A percentile compares a stretch with the other conserved stretches of the same genome.
Evolutionary conservation across 2,888 invertebrate species (phyloP).

Genomic region (Molorchus minor): DNA sequence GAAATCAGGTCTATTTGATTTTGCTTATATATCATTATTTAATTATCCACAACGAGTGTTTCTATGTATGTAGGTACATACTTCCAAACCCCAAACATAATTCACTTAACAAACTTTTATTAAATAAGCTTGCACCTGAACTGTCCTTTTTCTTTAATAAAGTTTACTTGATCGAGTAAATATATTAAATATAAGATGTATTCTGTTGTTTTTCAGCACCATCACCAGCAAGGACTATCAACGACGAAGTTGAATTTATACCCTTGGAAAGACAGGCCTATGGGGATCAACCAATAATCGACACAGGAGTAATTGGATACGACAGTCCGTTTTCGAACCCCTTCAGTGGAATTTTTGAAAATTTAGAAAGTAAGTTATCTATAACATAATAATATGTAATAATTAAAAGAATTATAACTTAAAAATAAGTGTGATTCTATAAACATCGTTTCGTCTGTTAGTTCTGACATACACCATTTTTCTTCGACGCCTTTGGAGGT

Average conservation of each 20-base stretch:
- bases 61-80: not conserved
- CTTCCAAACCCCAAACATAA: not conserved
- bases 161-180: too few species aligned
- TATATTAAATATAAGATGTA: too few species aligned
- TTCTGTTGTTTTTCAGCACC: constrained; percentile 36
- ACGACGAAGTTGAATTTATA: constrained; percentile 46
- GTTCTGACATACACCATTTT: too few species aligned
- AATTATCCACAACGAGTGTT: too few species aligned
- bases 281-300: constrained; percentile 51
- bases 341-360: constrained; percentile 49
- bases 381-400: not conserved
- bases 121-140: too few species aligned
- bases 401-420: too few species aligned
- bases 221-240: constrained; percentile 31
- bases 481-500: too few species aligned
- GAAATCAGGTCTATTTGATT: too few species aligned
- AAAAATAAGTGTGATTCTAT: too few species aligned
- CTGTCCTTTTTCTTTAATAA: too few species aligned
- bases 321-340: constrained; percentile 44
- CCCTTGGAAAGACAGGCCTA: constrained; percentile 32
- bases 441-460: too few species aligned
- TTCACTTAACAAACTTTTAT: not conserved
- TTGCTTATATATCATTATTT: too few species aligned
- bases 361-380: constrained; percentile 48
- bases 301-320: constrained; percentile 46